Evolutionary conservation across 2,113 vertebrate genomes (phyloP).

Genomic region (Reinhardtius hippoglossoides): DNA sequence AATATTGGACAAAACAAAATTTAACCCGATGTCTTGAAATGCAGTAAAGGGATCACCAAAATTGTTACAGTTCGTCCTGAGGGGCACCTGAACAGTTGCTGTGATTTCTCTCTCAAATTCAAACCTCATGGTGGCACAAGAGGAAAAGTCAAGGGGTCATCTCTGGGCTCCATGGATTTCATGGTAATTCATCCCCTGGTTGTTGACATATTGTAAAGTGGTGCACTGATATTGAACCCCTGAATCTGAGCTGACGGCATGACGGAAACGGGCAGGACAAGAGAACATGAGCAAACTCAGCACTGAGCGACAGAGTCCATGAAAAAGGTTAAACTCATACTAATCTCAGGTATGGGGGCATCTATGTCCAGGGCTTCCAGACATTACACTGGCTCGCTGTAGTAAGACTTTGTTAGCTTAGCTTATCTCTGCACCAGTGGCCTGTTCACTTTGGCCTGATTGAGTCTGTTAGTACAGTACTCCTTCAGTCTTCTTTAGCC

Average conservation of each 20-base stretch:
- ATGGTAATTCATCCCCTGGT: background rate
- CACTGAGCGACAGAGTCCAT: background rate
- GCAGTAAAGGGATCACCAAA: background rate
- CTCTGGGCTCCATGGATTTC: background rate
- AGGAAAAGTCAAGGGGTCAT: background rate
- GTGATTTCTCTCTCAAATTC: constrained; percentile 1
- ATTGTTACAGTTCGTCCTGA: background rate
- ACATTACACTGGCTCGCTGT: background rate
- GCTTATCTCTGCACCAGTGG: constrained; percentile 17
- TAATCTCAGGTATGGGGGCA: background rate
- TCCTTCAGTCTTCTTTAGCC: constrained; percentile 66
- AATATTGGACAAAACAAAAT: background rate
- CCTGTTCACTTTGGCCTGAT: constrained; percentile 80
- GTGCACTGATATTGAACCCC: background rate
- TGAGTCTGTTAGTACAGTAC: constrained; percentile 79
- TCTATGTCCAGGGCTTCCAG: background rate
- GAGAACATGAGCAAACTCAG: background rate
- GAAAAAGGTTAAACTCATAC: background rate
- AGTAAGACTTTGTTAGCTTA: constrained; percentile 20
- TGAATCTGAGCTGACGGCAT: background rate
- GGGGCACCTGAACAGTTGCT: background rate
- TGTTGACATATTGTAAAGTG: constrained; percentile 3
- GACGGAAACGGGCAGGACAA: background rate
- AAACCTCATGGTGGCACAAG: background rate
- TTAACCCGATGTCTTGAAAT: background rate